A percentile compares a stretch with the other conserved stretches of the same genome.
Conservation (phyloP, 2,113 vertebrate genomes). For the Cottus gobio region DNA sequence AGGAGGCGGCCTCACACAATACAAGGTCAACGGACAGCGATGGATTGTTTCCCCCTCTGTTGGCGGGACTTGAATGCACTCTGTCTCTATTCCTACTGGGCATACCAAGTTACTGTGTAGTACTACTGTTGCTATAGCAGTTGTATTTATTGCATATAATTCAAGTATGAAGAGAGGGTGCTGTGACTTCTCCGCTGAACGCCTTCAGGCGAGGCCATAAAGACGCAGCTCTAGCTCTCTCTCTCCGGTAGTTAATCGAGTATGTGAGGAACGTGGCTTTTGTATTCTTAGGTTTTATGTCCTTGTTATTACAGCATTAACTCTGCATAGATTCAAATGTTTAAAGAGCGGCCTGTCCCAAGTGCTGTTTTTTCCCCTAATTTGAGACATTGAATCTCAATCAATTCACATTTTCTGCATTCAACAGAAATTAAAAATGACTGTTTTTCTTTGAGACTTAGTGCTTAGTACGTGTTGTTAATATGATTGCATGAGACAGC, state of each 20-base stretch:
- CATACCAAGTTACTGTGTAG: background rate
- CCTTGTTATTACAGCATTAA: slow-evolving; percentile 18
- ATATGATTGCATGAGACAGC: slow-evolving; percentile 32
- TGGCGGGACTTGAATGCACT: background rate
- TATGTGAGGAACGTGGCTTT: background rate
- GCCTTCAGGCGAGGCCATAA: slow-evolving; percentile 1
- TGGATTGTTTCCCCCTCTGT: background rate
- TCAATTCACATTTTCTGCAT: slow-evolving; percentile 11
- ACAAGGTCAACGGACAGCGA: background rate
- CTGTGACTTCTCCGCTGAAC: background rate
- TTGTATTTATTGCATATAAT: slow-evolving; percentile 5
- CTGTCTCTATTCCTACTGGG: background rate
- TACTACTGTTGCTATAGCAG: slow-evolving; percentile 11
- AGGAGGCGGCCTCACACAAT: background rate
- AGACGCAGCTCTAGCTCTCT: slow-evolving; percentile 1
- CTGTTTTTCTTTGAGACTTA: slow-evolving; percentile 4
- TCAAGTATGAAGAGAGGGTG: slow-evolving; percentile 1
- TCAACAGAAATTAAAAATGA: slow-evolving; percentile 6
- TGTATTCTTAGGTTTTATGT: slow-evolving; percentile 21
- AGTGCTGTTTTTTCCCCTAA: background rate
- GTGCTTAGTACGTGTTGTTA: slow-evolving; percentile 8
- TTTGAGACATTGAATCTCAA: slow-evolving; percentile 15
- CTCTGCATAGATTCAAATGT: background rate
- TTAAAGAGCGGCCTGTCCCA: background rate
- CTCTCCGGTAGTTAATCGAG: slow-evolving; percentile 1